A percentile compares a stretch with the other conserved stretches of the same genome.
These are phyloP conservation scores for Sarcophaga variegata DNA, from an alignment of 2,888 invertebrate species.

Conservation along the genomic window DNA sequence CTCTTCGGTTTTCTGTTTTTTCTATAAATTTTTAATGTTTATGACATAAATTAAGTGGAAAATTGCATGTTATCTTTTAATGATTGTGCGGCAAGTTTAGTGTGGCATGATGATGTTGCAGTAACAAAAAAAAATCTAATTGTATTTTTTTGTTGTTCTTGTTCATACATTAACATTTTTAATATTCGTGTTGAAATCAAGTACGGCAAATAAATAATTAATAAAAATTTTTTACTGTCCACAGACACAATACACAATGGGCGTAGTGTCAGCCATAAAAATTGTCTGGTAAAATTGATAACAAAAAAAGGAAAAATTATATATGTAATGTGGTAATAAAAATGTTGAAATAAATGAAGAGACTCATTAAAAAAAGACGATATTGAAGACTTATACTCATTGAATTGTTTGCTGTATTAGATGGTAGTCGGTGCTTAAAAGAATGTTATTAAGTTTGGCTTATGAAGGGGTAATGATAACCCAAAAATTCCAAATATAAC, in stretches of 20 bases:
- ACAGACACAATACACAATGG: conserved; percentile 2
- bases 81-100: conserved; percentile 50
- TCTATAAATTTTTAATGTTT: conserved; percentile 59
- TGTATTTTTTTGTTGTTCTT: conserved; percentile 5
- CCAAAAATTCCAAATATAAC: too few relatives aligned
- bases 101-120: conserved; percentile 52
- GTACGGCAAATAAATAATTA: conserved; percentile 35
- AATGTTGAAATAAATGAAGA: too few relatives aligned
- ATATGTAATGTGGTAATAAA: too few relatives aligned
- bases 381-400: too few relatives aligned
- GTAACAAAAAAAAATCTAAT: conserved; percentile 27
- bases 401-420: too few relatives aligned
- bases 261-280: conserved; percentile 3
- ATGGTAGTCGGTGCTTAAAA: too few relatives aligned
- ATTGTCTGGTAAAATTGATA: conserved; percentile 12
- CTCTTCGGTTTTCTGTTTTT: conserved; percentile 18
- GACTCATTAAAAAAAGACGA: too few relatives aligned
- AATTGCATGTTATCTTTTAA: conserved; percentile 69
- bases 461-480: too few relatives aligned
- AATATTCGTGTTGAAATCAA: conserved; percentile 46
- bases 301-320: background rate
- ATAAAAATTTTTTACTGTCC: conserved; percentile 37
- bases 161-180: conserved; percentile 13
- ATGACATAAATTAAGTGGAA: conserved; percentile 71
- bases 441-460: too few relatives aligned